Evolutionary conservation across 37 sponge, comb jelly and placozoan species (phyloP).

Genomic region (Halisarca cf. caerulea): DNA sequence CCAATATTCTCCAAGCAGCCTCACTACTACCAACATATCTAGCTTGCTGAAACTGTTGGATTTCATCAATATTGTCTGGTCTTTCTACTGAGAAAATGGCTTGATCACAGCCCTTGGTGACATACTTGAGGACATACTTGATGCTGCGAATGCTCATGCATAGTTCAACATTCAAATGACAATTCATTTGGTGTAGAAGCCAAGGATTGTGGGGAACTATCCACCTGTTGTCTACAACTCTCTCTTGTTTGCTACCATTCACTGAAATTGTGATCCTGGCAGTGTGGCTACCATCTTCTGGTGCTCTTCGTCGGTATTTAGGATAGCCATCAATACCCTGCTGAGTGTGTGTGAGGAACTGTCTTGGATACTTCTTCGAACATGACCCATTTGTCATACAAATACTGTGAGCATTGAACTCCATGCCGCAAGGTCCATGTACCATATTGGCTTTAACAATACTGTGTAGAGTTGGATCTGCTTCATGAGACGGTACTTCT

Average conservation of each 20-base stretch:
- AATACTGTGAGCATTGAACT: conserved; percentile 15
- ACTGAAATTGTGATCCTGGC: neutral
- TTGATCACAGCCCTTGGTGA: conserved; percentile 52
- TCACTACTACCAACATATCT: conserved; percentile 48
- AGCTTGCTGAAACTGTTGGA: conserved; percentile 24
- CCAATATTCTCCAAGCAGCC: conserved; percentile 54
- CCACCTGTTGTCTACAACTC: conserved; percentile 50
- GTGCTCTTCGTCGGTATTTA: conserved; percentile 29
- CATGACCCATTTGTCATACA: conserved; percentile 62
- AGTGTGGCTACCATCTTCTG: conserved; percentile 48
- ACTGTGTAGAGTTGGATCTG: conserved; percentile 6
- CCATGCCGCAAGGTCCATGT: no score
- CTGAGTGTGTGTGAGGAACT: no score
- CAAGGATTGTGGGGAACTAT: conserved; percentile 59
- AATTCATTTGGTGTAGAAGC: conserved; percentile 11
- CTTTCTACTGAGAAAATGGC: conserved; percentile 17
- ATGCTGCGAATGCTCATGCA: conserved; percentile 48
- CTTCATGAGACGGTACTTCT: conserved; percentile 22
- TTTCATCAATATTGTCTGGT: conserved; percentile 42
- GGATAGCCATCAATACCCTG: conserved; percentile 45
- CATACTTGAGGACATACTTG: conserved; percentile 64
- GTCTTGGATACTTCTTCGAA: no score
- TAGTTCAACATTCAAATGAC: conserved; percentile 53
- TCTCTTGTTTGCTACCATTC: no score
- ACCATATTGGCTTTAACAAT: conserved; percentile 24